These are phyloP conservation scores for Batillaria attramentaria DNA, from an alignment of 1,140 invertebrate genomes.

Conservation along the genomic window DNA sequence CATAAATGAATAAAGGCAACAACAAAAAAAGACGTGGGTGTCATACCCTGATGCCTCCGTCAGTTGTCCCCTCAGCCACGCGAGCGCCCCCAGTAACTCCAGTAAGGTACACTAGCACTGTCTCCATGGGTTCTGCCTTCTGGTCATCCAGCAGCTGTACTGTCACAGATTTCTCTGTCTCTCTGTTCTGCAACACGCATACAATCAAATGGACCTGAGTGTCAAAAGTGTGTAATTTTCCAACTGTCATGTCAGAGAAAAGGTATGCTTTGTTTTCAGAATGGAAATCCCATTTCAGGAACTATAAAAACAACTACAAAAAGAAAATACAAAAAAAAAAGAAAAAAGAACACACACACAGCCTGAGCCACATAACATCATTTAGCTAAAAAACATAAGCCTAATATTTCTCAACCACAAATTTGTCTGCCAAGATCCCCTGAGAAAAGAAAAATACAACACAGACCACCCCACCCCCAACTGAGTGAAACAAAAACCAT, in stretches of 20 bases:
- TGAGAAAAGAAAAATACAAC: neutral
- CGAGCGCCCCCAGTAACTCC: slow-evolving; percentile 64
- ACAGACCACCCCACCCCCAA: neutral
- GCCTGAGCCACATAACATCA: too few relatives aligned
- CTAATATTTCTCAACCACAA: neutral
- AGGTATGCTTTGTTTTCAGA: too few relatives aligned
- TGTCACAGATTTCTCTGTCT: slow-evolving; percentile 49
- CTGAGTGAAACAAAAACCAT: slow-evolving; percentile 11
- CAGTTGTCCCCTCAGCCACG: slow-evolving; percentile 57
- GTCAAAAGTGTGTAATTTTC: too few relatives aligned
- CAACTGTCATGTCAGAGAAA: too few relatives aligned
- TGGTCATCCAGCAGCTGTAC: slow-evolving; percentile 62
- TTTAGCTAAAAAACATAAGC: too few relatives aligned
- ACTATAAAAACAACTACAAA: too few relatives aligned
- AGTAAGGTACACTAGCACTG: slow-evolving; percentile 64
- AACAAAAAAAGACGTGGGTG: too few relatives aligned
- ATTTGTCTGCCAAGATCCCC: neutral
- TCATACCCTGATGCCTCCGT: slow-evolving; percentile 64
- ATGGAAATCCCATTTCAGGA: too few relatives aligned
- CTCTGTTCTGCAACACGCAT: slow-evolving; percentile 59
- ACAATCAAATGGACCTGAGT: too few relatives aligned
- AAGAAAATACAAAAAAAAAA: too few relatives aligned
- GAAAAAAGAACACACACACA: too few relatives aligned
- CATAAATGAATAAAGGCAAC: too few relatives aligned
- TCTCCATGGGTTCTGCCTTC: slow-evolving; percentile 61